Conservation (phyloP, 2,113 vertebrate genomes). For the Seriola aureovittata region DNA sequence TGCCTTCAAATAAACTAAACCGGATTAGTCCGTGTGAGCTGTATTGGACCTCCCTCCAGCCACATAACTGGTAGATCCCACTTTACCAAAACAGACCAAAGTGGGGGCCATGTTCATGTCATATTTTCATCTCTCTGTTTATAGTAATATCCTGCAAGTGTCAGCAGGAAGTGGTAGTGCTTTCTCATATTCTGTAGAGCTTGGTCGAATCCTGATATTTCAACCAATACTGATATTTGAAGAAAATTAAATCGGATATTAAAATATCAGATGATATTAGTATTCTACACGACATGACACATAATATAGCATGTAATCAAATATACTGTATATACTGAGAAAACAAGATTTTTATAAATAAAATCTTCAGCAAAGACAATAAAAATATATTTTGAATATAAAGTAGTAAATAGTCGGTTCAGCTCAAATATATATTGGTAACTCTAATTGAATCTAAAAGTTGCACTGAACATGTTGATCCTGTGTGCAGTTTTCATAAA, state of each 20-base stretch:
- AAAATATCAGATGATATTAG: neutral
- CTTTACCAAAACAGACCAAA: neutral
- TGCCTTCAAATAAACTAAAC: constrained; percentile 62
- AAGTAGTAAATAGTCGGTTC: too few species aligned
- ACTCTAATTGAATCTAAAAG: too few species aligned
- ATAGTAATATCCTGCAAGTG: neutral
- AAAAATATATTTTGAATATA: too few species aligned
- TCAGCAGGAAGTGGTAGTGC: neutral
- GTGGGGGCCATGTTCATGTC: neutral
- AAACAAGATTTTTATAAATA: neutral
- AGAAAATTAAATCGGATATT: neutral
- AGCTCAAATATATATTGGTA: too few species aligned
- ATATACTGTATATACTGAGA: neutral
- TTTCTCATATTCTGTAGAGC: neutral
- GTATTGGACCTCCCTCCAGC: constrained; percentile 27
- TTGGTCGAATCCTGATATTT: too few species aligned
- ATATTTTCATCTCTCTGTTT: neutral
- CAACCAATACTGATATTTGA: too few species aligned
- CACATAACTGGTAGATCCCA: neutral
- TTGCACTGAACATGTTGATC: too few species aligned
- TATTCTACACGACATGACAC: neutral
- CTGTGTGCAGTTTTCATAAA: too few species aligned
- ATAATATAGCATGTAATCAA: neutral
- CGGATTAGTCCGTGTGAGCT: constrained; percentile 67
- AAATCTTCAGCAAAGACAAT: neutral